Evolutionary conservation across 2,797 vertebrate genomes (phyloP).

Genomic region (Pitangus sulphuratus): DNA sequence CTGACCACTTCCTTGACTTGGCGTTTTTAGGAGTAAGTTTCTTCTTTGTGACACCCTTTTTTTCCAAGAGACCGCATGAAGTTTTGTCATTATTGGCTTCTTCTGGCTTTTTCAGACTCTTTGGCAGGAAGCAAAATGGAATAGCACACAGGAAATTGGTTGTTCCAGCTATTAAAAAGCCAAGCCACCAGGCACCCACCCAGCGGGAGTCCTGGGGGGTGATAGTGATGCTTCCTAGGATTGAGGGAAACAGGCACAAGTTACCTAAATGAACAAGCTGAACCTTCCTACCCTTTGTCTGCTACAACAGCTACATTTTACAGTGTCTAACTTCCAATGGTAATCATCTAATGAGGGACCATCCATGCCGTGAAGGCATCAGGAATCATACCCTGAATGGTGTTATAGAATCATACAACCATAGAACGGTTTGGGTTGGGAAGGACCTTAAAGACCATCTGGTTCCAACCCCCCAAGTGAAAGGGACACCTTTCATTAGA

Average conservation of each 20-base stretch:
- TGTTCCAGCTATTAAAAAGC: slow-evolving; percentile 83
- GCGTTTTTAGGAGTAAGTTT: not conserved
- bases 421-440: not conserved
- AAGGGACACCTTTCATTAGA: not conserved
- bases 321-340: not conserved
- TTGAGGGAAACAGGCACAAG: not conserved
- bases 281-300: not conserved
- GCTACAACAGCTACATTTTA: not conserved
- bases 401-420: not conserved
- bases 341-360: not conserved
- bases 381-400: not conserved
- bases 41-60: not conserved
- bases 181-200: slow-evolving; percentile 96
- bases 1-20: not conserved
- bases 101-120: slow-evolving; percentile 69
- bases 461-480: not conserved
- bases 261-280: not conserved
- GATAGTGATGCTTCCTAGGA: slow-evolving; percentile 86
- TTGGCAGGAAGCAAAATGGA: slow-evolving; percentile 90
- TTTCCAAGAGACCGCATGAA: not conserved
- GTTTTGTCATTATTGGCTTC: not conserved
- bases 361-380: not conserved
- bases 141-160: slow-evolving; percentile 80
- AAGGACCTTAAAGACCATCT: not conserved
- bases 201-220: slow-evolving; percentile 88